These are phyloP conservation scores for Cremastinae sp. DNA, from an alignment of 2,888 invertebrate genomes.

Conservation along the genomic window DNA sequence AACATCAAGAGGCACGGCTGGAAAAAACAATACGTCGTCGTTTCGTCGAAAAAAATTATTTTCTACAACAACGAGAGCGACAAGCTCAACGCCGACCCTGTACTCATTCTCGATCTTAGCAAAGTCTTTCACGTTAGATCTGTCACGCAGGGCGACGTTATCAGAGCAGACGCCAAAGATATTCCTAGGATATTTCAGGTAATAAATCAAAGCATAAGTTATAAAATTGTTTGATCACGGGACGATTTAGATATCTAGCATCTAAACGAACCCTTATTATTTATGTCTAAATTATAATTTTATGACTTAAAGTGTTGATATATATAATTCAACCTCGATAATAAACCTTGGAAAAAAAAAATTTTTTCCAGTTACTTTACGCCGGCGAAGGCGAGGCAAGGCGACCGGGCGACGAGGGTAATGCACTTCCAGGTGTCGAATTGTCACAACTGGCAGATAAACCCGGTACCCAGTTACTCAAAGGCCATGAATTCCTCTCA, in stretches of 20 bases:
- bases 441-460: constrained; percentile 82
- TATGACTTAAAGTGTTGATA: no score
- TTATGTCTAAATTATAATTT: no score
- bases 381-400: constrained; percentile 97
- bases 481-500: constrained; percentile 97
- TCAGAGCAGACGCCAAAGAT: constrained; percentile 99
- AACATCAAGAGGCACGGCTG: constrained; percentile 97
- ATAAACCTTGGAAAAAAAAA: no score
- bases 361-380: constrained; percentile 88
- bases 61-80: constrained; percentile 98
- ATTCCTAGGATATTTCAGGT: constrained; percentile 98
- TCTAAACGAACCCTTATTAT: no score
- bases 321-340: no score
- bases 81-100: constrained; percentile 96
- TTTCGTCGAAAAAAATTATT: constrained; percentile 97
- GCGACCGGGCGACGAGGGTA: constrained; percentile 85
- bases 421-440: constrained; percentile 81
- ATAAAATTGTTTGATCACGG: no score
- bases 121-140: constrained; percentile 99
- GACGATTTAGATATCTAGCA: no score
- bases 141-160: constrained; percentile 99
- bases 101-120: constrained; percentile 97
- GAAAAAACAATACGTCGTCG: constrained; percentile 98
- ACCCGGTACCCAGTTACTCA: constrained; percentile 87
- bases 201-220: no score